Percentiles rank a stretch among this genome's conserved stretches.
Conservation (phyloP, 2,888 invertebrate genomes). For the Plagodis pulveraria region DNA sequence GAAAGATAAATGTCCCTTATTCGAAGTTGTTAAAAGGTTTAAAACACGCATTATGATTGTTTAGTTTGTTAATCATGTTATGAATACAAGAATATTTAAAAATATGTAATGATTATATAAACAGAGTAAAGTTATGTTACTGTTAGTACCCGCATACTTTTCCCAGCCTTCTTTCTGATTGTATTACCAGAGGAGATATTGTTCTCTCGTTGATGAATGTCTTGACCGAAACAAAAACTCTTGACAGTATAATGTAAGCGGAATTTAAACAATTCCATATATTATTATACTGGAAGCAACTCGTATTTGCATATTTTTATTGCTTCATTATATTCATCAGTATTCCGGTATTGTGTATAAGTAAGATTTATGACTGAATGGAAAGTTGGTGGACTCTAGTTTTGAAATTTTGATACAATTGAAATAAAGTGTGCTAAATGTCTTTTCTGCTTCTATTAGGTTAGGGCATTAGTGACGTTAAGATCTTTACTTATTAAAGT, state of each 20-base stretch:
- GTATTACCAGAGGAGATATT: constrained; percentile 39
- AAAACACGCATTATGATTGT: no score
- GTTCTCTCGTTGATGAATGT: constrained; percentile 44
- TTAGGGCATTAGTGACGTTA: no score
- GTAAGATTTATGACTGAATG: constrained; percentile 41
- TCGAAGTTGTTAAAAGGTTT: no score
- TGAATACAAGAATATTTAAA: no score
- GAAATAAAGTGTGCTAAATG: neutral
- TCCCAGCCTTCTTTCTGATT: constrained; percentile 26
- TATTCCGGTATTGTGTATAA: constrained; percentile 23
- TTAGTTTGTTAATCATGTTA: no score
- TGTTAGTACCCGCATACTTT: constrained; percentile 14
- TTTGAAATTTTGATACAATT: constrained; percentile 11
- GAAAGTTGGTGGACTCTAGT: constrained; percentile 40
- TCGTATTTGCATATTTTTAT: constrained; percentile 36
- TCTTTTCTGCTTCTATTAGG: neutral
- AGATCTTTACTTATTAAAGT: no score
- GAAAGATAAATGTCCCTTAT: no score
- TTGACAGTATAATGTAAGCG: constrained; percentile 37
- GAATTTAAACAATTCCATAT: constrained; percentile 40
- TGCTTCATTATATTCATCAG: constrained; percentile 29
- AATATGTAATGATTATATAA: no score
- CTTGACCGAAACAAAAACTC: constrained; percentile 39
- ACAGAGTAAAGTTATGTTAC: constrained; percentile 3
- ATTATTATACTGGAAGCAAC: constrained; percentile 28